Evolutionary conservation across 1,140 invertebrate genomes (phyloP).

Genomic region (Atopsyche davidsoni): DNA sequence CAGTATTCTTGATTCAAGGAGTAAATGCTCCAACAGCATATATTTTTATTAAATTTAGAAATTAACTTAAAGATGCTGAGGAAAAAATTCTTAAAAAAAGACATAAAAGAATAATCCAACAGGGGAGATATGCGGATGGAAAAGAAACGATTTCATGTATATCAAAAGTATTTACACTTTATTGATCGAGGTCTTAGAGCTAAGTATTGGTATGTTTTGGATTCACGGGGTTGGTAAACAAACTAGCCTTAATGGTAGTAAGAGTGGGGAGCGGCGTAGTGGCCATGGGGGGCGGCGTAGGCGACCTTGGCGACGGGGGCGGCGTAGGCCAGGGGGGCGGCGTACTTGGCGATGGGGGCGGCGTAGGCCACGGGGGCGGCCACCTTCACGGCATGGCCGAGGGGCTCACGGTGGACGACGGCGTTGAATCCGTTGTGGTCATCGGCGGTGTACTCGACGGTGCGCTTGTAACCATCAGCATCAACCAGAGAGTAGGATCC

Average conservation of each 20-base stretch:
- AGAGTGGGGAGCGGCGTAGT: constrained; percentile 25
- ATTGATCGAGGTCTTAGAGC: too few relatives aligned
- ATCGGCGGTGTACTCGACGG: constrained; percentile 55
- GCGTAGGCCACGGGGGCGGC: constrained; percentile 32
- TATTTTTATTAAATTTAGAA: too few relatives aligned
- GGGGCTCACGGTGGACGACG: constrained; percentile 39
- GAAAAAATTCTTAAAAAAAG: too few relatives aligned
- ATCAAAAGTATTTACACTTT: too few relatives aligned
- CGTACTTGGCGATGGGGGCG: constrained; percentile 24
- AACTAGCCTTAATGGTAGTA: constrained; percentile 1
- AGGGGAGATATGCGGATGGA: too few relatives aligned
- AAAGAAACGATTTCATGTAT: too few relatives aligned
- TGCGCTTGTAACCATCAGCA: constrained; percentile 52
- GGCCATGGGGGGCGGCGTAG: constrained; percentile 31
- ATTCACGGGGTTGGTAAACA: too few relatives aligned
- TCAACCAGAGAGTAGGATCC: constrained; percentile 51
- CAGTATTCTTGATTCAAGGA: too few relatives aligned
- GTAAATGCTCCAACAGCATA: too few relatives aligned
- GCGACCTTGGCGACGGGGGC: constrained; percentile 22
- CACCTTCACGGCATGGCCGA: constrained; percentile 39
- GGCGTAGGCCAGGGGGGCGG: constrained; percentile 29
- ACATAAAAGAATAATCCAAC: too few relatives aligned
- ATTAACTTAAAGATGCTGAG: too few relatives aligned
- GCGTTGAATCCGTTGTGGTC: constrained; percentile 49
- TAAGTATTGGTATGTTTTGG: too few relatives aligned